Evolutionary conservation across 2,888 invertebrate genomes (phyloP).

Genomic region (Caenorhabditis zanzibari): DNA sequence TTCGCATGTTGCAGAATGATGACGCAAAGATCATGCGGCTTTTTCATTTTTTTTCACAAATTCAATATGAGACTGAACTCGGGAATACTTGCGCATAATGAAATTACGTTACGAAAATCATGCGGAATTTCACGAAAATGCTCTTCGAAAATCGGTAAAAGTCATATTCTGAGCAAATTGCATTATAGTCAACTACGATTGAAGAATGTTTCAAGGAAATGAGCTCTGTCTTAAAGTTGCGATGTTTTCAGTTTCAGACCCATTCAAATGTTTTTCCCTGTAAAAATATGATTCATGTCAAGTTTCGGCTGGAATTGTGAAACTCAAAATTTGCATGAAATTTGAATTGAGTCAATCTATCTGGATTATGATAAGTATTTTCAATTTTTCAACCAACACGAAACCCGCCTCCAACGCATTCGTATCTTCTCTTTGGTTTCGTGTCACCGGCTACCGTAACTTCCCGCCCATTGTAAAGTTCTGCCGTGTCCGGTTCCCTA

Average conservation of each 20-base stretch:
- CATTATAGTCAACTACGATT: slow-evolving; percentile 13
- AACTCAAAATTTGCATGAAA: slow-evolving; percentile 45
- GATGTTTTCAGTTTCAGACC: not conserved
- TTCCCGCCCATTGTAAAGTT: slow-evolving; percentile 61
- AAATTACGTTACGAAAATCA: slow-evolving; percentile 10
- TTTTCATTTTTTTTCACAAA: not conserved
- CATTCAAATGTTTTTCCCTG: not conserved
- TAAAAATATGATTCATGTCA: not conserved
- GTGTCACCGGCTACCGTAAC: slow-evolving; percentile 52
- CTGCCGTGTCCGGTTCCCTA: slow-evolving; percentile 47
- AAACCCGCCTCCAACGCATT: slow-evolving; percentile 54
- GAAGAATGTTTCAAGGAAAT: slow-evolving; percentile 7
- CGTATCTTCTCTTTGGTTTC: slow-evolving; percentile 36
- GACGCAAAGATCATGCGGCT: slow-evolving; percentile 4
- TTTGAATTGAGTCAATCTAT: slow-evolving; percentile 25
- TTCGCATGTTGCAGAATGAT: not conserved
- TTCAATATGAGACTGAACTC: slow-evolving; percentile 12
- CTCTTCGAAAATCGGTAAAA: slow-evolving; percentile 38
- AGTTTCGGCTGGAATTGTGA: not conserved
- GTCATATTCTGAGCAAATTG: slow-evolving; percentile 30
- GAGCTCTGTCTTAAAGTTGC: not conserved
- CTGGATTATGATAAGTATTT: slow-evolving; percentile 54
- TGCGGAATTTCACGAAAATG: slow-evolving; percentile 33
- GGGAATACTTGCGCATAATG: slow-evolving; percentile 37
- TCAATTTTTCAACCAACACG: slow-evolving; percentile 11